phyloP scores from a whole-genome alignment of 2,113 vertebrate species.

The Xerus inauris region DNA sequence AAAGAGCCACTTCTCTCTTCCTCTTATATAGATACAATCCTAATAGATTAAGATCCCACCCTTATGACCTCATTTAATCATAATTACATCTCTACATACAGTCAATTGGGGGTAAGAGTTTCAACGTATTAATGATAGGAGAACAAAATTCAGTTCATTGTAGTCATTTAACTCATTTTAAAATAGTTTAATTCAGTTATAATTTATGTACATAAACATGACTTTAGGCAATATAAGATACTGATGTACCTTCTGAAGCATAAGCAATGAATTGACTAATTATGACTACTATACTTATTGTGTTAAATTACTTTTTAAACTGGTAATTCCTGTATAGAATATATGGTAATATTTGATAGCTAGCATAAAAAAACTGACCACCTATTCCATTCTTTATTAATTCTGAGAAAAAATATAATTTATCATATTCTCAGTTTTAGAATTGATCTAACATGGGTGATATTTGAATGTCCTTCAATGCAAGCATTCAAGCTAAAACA shows the following conservation, averaged over 20 bases:
- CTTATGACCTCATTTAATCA: not conserved
- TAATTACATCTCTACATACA: not conserved
- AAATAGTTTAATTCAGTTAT: not conserved
- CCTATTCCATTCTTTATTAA: not conserved
- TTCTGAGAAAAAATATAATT: constrained; percentile 48
- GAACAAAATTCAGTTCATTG: not conserved
- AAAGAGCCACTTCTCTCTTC: not conserved
- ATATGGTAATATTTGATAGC: not conserved
- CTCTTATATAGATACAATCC: not conserved
- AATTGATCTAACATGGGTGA: not conserved
- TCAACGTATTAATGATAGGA: not conserved
- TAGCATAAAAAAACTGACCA: not conserved
- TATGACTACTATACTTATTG: not conserved
- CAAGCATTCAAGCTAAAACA: not conserved
- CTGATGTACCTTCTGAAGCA: not conserved
- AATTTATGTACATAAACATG: not conserved
- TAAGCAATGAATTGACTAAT: constrained; percentile 43
- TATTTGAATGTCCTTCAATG: not conserved
- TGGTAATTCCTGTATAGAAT: not conserved
- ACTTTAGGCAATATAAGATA: not conserved
- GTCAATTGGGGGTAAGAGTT: not conserved
- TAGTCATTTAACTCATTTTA: not conserved
- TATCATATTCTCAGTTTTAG: constrained; percentile 23
- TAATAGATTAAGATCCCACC: not conserved
- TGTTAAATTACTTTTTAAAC: constrained; percentile 26